Base-by-base conservation (phyloP, 2,113 vertebrate genomes). In the Sebastes schlegelii region DNA sequence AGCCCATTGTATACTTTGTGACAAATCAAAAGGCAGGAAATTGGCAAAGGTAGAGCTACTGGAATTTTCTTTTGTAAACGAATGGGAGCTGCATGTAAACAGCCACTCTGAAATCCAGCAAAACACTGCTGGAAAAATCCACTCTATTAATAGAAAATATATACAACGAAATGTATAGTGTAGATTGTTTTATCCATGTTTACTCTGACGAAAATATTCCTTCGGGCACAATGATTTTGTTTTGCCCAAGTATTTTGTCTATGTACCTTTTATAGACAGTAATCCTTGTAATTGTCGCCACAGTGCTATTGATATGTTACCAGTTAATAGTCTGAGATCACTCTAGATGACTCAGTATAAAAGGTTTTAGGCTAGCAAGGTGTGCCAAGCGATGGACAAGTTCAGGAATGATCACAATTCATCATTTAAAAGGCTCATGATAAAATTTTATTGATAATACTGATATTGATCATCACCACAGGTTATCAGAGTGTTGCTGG, bases 381-480 rank as follows among this genome's bases (percentile, higher is more conserved):
- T 19, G 12, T 57, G 5, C 4, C 2, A 54, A 43, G 2, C 3
- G 8, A 72, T 73, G 8, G 8, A 54, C 8, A 4, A 23, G 0
- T 61, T 55, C 1, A 82, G 61, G 4, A 80, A 90, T 63, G 21
- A 82, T 13, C 58, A 87, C 64, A 77, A 55, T 26, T 40, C 21
- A 55, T 66, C n/a, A 67, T 51, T 45, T 7, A 12, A 74, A 19
- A 45, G 16, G 34, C 79, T 80, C 26, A 67, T 45, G 9, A 21
- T 7, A 79, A 69, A 43, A 61, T 93, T 87, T 94, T 94, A 94
- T 92, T 94, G 71, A 90, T 78, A 91, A 89, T 75, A 86, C 73
- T 85, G 86, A 76, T 45, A 70, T 51, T 42, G 10, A 42, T 85
- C 48, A 87, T 48, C 52, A 76, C 60, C 55, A 86, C 45, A 87